Evolutionary conservation across 1,140 invertebrate species (phyloP).

Genomic region (Conus ventricosus): DNA sequence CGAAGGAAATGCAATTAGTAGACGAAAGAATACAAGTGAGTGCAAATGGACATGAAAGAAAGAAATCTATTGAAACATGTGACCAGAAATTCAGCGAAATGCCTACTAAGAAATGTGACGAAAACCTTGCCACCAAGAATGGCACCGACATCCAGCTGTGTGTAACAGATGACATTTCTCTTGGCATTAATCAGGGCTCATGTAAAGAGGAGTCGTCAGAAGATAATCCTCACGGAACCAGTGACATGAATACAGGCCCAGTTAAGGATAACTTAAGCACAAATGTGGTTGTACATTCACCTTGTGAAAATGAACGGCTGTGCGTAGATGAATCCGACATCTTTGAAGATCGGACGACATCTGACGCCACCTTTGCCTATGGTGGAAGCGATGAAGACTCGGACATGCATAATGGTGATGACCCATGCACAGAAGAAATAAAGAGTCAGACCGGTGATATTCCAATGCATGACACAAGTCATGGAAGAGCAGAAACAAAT

Average conservation of each 20-base stretch:
- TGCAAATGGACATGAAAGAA: background rate
- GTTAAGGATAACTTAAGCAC: background rate
- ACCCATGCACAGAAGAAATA: background rate
- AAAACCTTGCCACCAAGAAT: background rate
- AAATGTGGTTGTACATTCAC: background rate
- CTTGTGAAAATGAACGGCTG: background rate
- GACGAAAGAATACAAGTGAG: background rate
- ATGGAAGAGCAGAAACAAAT: background rate
- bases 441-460: background rate
- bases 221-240: background rate
- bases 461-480: background rate
- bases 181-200: background rate
- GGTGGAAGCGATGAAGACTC: conserved; percentile 27
- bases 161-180: background rate
- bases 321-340: background rate
- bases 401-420: background rate
- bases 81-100: background rate
- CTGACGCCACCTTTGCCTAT: conserved; percentile 27
- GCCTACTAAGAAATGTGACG: background rate
- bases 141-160: background rate
- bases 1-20: background rate
- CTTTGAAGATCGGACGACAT: background rate
- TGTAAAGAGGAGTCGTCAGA: background rate
- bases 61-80: background rate
- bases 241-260: background rate